Base-by-base conservation (phyloP, 2,888 invertebrate genomes). In the Eucriotettix oculatus region DNA sequence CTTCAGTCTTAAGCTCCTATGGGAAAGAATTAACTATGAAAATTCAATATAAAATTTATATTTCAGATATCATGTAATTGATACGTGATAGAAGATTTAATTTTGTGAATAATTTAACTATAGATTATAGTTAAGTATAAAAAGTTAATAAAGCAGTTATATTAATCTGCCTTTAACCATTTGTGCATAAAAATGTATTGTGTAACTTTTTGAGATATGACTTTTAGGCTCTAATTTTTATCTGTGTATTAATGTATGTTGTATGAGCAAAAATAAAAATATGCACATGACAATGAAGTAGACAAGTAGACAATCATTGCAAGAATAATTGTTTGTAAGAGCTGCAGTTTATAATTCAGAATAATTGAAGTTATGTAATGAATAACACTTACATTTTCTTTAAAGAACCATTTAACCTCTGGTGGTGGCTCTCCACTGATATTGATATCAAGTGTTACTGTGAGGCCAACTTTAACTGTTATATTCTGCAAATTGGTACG, bases 391-490 rank as follows among this genome's bases (percentile, higher is more conserved):
- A 71, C 71, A 65, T 79, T 74, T 57, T 83, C 90, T 70, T 89
- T 85, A 74, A 86, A 87, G 67, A 78, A 78, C 98, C 99, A 99
- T 14, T 86, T 87, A 52, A 94, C 88, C 9, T 82, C 88, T 66
- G 98, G 96, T 59, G 91, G 87, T 10, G 97, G 97, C 75, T 97
- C 96, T 63, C 96, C 97, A 70, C 86, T 86, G 56, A 93, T 86
- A 68, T 91, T 89, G 42, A 96, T 81, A 72, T 95, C 93, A 62
- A 97, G 76, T 40, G 84, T 86, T 55, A 95, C 83, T 0, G 90
- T 87, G 54, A 95, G 84, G 52, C 95, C 95, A 63, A 88, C 86
- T 74, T 96, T 95, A 53, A 96, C 86, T 1, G 82, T 82, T 3
- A 92, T 73, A n/a, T 85, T 81, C 68, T 90, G 86, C 58, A 95